Base-by-base conservation (phyloP, 2,797 vertebrate species). In the Mycteria americana region DNA sequence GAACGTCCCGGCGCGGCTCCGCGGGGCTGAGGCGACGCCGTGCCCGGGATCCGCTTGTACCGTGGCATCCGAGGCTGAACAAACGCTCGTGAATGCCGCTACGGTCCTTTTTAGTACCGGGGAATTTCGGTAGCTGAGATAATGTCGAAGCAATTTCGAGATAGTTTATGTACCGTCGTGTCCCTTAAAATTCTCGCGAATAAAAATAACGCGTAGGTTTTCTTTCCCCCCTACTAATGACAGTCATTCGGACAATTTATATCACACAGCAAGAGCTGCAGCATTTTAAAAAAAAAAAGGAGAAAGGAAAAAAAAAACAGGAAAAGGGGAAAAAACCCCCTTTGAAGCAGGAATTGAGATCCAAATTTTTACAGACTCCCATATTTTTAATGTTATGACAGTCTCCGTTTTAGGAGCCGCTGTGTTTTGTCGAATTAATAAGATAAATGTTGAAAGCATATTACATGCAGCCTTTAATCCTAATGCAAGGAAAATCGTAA, bases 391-490 rank as follows among this genome's bases (percentile, higher is more conserved):
- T 96, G 84, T 94, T 92, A 88, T 70, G 65, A 87, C 57, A 92
- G 53, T 73, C 70, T 90, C 79, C n/a, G n/a, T 93, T 92, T 88
- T 69, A 92, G 85, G 94, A 95, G 74, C 85, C 16, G 27, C 88
- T 93, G 78, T n/a, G 65, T 77, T 97, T 96, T 57, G 73, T 92
- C 45, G 88, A 91, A 92, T 93, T 96, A 94, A 97, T 97, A 93
- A 97, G 95, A 97, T 96, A 63, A 96, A 96, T 89, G 95, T 87
- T 93, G 86, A 95, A 84, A 97, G 96, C 96, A 85, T 94, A 82
- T 96, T 95, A 96, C 76, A 83, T 35, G 81, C 92, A 85, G 82
- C 64, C 65, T 85, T 95, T 97, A 92, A 95, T 95, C 88, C 96
- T 95, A 96, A 97, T 97, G 89, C 80, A 97, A 90, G 65, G 30